A percentile compares a stretch with the other conserved stretches of the same genome.
Evolutionary conservation across 2,113 vertebrate genomes (phyloP).

Genomic region (Dipodomys ordii): DNA sequence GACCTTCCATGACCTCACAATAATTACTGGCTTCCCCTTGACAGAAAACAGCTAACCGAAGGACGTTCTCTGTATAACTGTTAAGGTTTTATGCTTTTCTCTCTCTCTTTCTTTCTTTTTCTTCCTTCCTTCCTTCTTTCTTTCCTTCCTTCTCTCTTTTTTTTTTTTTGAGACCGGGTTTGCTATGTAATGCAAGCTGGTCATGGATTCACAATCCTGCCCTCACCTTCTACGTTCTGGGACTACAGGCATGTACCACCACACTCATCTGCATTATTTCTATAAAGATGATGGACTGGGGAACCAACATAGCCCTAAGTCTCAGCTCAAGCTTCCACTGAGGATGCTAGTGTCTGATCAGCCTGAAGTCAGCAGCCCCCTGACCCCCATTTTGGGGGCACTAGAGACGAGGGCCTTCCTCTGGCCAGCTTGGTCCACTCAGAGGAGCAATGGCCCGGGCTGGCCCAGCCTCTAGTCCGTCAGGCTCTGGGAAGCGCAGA

Average conservation of each 20-base stretch:
- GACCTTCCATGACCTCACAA: background rate
- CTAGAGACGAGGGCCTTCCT: background rate
- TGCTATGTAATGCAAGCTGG: background rate
- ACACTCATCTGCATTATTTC: background rate
- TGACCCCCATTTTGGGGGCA: too few species aligned
- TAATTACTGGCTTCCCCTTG: background rate
- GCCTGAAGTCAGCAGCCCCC: too few species aligned
- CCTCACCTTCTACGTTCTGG: background rate
- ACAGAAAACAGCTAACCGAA: background rate
- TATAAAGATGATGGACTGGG: background rate
- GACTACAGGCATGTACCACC: background rate
- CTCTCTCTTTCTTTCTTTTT: too few species aligned
- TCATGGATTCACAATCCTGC: background rate
- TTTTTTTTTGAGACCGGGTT: background rate
- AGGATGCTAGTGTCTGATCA: background rate
- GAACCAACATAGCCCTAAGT: rapidly evolving
- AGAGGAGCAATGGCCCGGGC: background rate
- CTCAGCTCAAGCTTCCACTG: background rate
- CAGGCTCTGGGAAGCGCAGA: too few species aligned
- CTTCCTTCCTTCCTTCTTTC: too few species aligned
- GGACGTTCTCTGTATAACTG: background rate
- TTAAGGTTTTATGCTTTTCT: too few species aligned
- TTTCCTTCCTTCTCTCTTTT: too few species aligned
- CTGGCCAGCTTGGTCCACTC: background rate
- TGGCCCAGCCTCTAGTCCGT: too few species aligned